Evolutionary conservation across 2,888 invertebrate genomes (phyloP).

Genomic region (Strigamia maritima): DNA sequence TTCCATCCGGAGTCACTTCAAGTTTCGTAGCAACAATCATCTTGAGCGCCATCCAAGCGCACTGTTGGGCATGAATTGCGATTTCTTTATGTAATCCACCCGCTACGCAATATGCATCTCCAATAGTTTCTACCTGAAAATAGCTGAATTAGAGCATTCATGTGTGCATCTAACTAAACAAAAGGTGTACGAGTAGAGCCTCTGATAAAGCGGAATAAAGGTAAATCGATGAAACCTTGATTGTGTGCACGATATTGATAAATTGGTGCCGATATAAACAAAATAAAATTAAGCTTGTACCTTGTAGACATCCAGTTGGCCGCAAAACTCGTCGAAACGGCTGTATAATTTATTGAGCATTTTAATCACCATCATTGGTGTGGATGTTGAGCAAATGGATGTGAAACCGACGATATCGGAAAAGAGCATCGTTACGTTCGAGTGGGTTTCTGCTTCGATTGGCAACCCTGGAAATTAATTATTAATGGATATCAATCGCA

Average conservation of each 20-base stretch:
- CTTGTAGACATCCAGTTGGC: conserved; percentile 91
- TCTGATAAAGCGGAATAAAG: background rate
- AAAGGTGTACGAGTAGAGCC: background rate
- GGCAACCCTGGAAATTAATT: background rate
- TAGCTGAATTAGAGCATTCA: background rate
- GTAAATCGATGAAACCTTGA: background rate
- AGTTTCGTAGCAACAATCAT: conserved; percentile 88
- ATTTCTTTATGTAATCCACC: conserved; percentile 85
- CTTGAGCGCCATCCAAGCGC: conserved; percentile 92
- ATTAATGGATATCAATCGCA: background rate
- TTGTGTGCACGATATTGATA: too few species aligned
- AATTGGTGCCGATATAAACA: background rate
- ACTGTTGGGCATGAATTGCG: conserved; percentile 85
- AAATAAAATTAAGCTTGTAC: conserved; percentile 55
- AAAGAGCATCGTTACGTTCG: conserved; percentile 91
- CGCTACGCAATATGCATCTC: conserved; percentile 93
- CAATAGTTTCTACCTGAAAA: conserved; percentile 85
- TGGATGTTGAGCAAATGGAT: conserved; percentile 89
- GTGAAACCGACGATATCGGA: conserved; percentile 96
- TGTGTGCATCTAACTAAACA: background rate
- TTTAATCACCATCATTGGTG: conserved; percentile 92
- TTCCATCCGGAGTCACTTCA: conserved; percentile 85
- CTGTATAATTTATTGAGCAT: conserved; percentile 92
- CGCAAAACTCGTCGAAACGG: conserved; percentile 88
- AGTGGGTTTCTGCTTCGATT: conserved; percentile 80